phyloP scores from a whole-genome alignment of 2,113 vertebrate genomes.

The Rynchops niger region DNA sequence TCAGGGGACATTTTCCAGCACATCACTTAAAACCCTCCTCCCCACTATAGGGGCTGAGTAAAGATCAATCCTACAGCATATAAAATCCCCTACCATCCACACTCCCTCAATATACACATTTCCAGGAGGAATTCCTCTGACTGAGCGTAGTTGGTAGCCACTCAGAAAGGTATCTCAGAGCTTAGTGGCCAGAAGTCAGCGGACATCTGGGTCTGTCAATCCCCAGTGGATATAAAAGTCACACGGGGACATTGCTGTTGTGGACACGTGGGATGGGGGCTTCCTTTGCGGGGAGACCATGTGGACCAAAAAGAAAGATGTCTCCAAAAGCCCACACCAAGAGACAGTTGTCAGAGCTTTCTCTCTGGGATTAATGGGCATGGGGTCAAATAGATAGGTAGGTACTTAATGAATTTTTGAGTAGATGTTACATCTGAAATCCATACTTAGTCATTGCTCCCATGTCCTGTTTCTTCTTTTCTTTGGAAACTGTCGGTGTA shows the following conservation, averaged over 20 bases:
- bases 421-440: not conserved
- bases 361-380: not conserved
- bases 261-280: not conserved
- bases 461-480: not conserved
- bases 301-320: not conserved
- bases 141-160: not conserved
- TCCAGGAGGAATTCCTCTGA: slow-evolving; percentile 47
- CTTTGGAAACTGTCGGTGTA: not conserved
- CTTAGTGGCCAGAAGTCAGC: not conserved
- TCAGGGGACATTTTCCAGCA: slow-evolving; percentile 25
- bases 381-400: not conserved
- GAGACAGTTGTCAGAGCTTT: not conserved
- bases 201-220: not conserved
- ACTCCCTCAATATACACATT: not conserved
- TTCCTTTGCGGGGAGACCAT: not conserved
- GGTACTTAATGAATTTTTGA: slow-evolving; percentile 4
- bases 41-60: not conserved
- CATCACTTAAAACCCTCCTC: slow-evolving; percentile 31
- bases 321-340: not conserved
- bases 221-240: not conserved
- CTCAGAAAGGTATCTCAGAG: not conserved
- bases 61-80: slow-evolving; percentile 38
- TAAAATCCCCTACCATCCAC: not conserved
- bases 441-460: not conserved
- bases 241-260: not conserved